Evolutionary conservation across 1,140 invertebrate genomes (phyloP).

Genomic region (Goniozus legneri): DNA sequence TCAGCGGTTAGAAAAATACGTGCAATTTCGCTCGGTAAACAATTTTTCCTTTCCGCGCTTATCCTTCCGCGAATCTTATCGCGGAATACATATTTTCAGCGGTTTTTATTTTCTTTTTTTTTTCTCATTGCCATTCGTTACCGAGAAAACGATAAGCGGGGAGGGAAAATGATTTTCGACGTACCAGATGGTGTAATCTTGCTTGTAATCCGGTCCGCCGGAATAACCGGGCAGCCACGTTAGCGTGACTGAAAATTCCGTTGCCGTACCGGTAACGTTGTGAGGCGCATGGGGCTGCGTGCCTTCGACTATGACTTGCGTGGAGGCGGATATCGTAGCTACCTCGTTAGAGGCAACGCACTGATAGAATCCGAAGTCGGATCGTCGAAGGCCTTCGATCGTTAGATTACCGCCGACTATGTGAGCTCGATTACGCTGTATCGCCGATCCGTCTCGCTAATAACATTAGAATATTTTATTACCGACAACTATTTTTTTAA

Average conservation of each 20-base stretch:
- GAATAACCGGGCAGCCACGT: constrained; percentile 93
- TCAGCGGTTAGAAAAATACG: background rate
- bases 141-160: background rate
- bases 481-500: no score
- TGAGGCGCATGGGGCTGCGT: constrained; percentile 95
- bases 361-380: constrained; percentile 93
- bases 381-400: constrained; percentile 79
- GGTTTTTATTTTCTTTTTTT: background rate
- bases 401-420: constrained; percentile 85
- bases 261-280: constrained; percentile 84
- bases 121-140: background rate
- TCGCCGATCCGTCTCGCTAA: constrained; percentile 71
- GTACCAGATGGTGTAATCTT: constrained; percentile 89
- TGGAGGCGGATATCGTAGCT: constrained; percentile 84
- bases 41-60: no score
- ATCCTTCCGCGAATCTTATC: no score
- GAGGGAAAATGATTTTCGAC: constrained; percentile 14
- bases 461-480: no score
- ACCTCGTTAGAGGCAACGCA: constrained; percentile 94
- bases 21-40: no score
- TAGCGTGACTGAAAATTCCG: constrained; percentile 84
- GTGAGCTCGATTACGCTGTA: constrained; percentile 76
- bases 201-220: constrained; percentile 89
- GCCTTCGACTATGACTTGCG: constrained; percentile 89
- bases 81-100: background rate